Percentiles rank a stretch among this genome's conserved stretches.
Conservation (phyloP, 2,113 vertebrate species). For the Tachysurus fulvidraco region DNA sequence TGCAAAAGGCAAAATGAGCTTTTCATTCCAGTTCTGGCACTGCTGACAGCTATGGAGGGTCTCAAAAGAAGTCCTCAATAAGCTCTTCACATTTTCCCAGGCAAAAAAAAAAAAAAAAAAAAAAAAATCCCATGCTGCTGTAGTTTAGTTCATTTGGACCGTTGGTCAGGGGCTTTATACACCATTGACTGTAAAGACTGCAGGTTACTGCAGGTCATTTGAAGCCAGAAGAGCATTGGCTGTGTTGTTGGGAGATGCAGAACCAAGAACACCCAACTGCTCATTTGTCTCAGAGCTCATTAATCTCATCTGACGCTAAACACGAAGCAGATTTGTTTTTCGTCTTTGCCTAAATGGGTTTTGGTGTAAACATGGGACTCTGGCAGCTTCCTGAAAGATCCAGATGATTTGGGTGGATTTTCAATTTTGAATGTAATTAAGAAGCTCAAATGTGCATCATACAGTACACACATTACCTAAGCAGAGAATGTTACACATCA, state of each 20-base stretch:
- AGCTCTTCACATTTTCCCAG: slow-evolving; percentile 70
- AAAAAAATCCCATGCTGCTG: slow-evolving; percentile 60
- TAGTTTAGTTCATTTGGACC: slow-evolving; percentile 66
- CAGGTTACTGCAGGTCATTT: slow-evolving; percentile 48
- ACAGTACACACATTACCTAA: background rate
- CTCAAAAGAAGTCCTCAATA: slow-evolving; percentile 67
- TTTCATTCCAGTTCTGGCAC: slow-evolving; percentile 72
- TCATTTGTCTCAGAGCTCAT: slow-evolving; percentile 43
- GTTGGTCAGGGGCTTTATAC: slow-evolving; percentile 41
- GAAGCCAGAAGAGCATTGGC: slow-evolving; percentile 35
- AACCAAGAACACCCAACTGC: slow-evolving; percentile 12
- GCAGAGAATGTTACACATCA: background rate
- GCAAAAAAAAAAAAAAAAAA: slow-evolving; percentile 53
- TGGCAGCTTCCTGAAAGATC: background rate
- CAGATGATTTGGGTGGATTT: background rate
- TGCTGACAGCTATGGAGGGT: slow-evolving; percentile 55
- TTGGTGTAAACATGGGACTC: background rate
- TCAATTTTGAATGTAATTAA: background rate
- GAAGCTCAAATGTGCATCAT: background rate
- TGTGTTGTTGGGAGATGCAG: slow-evolving; percentile 20
- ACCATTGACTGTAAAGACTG: slow-evolving; percentile 44
- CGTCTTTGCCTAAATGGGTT: background rate
- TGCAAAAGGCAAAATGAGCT: slow-evolving; percentile 68
- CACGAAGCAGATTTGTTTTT: background rate
- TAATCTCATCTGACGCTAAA: slow-evolving; percentile 8